A percentile compares a stretch with the other conserved stretches of the same genome.
These are phyloP conservation scores for Eciton burchellii DNA, from an alignment of 1,140 invertebrate species.

Conservation along the genomic window DNA sequence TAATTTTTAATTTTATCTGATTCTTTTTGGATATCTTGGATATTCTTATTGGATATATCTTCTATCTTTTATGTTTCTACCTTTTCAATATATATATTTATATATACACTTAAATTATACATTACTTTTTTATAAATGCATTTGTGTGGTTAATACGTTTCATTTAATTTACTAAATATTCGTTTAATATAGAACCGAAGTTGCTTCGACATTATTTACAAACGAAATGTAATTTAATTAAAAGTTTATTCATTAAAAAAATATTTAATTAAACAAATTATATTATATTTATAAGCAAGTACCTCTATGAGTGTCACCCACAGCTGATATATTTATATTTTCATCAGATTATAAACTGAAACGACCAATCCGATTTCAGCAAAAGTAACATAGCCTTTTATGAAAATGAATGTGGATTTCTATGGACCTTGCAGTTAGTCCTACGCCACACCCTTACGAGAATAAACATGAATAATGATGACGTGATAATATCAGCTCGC, in stretches of 20 bases:
- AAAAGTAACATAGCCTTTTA: slow-evolving; percentile 43
- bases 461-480: slow-evolving; percentile 11
- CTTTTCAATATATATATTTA: neutral
- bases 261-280: slow-evolving; percentile 5
- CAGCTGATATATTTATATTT: slow-evolving; percentile 13
- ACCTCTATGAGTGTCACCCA: neutral
- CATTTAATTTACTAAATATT: neutral
- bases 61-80: neutral
- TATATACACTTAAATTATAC: neutral
- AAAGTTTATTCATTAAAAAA: neutral
- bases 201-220: neutral
- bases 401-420: slow-evolving; percentile 25
- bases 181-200: neutral
- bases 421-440: neutral
- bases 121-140: neutral
- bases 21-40: neutral
- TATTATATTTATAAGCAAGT: neutral
- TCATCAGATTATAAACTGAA: slow-evolving; percentile 14
- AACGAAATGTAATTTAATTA: neutral
- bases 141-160: neutral
- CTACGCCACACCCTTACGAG: slow-evolving; percentile 31
- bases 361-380: slow-evolving; percentile 40
- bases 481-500: slow-evolving; percentile 7
- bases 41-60: neutral
- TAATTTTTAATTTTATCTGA: neutral